phyloP scores from a whole-genome alignment of 1,140 invertebrate species.

The Anadara kagoshimensis region DNA sequence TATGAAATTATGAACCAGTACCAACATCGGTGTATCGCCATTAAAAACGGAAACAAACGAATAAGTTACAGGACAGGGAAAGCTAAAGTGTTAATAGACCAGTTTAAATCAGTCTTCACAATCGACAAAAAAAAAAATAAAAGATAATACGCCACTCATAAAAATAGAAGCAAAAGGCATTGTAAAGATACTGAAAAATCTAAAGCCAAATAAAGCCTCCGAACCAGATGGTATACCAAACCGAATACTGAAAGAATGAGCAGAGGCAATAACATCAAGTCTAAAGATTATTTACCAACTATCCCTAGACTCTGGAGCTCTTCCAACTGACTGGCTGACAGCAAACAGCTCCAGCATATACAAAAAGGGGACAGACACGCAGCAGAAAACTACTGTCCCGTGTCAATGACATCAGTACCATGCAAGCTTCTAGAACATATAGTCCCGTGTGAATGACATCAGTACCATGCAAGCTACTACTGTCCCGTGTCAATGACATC shows the following conservation, averaged over 20 bases:
- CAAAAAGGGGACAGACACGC: slow-evolving; percentile 15
- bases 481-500: slow-evolving; percentile 34
- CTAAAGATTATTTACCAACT: neutral
- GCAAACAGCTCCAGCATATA: slow-evolving; percentile 17
- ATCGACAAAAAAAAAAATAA: neutral
- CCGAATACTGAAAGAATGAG: slow-evolving; percentile 18
- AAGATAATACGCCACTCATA: neutral
- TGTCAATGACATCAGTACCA: slow-evolving; percentile 32
- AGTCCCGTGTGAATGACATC: too few species aligned
- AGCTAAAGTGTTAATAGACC: slow-evolving; percentile 22
- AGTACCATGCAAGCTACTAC: slow-evolving; percentile 24
- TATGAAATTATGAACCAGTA: slow-evolving; percentile 34
- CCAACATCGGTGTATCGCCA: slow-evolving; percentile 37
- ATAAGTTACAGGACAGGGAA: slow-evolving; percentile 16
- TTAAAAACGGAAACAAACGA: slow-evolving; percentile 25
- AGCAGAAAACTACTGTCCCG: slow-evolving; percentile 31
- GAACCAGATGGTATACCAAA: slow-evolving; percentile 5
- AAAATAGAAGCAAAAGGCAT: slow-evolving; percentile 1
- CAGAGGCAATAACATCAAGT: neutral
- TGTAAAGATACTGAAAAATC: slow-evolving; percentile 7
- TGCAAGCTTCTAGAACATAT: slow-evolving; percentile 49
- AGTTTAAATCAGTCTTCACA: slow-evolving; percentile 32
- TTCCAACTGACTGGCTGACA: slow-evolving; percentile 10
- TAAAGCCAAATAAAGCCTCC: slow-evolving; percentile 10
- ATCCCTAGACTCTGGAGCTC: neutral